phyloP scores from a whole-genome alignment of 2,113 vertebrate species.

The Cyrtonyx montezumae region DNA sequence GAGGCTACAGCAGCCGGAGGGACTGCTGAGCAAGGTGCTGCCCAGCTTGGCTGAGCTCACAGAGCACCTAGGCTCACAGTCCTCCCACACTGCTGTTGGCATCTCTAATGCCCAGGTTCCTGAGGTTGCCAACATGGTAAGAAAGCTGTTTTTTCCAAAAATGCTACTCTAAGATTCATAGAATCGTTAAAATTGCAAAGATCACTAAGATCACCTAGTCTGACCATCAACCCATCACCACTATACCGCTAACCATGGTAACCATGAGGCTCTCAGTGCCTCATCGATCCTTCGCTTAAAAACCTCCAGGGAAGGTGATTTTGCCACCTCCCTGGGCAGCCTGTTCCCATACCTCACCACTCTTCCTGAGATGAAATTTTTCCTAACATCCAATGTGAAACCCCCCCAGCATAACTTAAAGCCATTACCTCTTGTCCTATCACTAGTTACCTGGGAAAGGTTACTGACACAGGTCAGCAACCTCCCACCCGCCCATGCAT shows the following conservation, averaged over 20 bases:
- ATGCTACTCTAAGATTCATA: not conserved
- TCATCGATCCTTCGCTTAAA: too few species aligned
- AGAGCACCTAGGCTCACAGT: not conserved
- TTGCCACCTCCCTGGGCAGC: not conserved
- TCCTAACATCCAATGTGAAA: not conserved
- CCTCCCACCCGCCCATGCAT: accelerated
- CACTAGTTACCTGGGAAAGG: too few species aligned
- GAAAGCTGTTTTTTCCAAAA: not conserved
- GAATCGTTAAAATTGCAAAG: too few species aligned
- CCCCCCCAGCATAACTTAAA: not conserved
- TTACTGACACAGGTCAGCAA: not conserved
- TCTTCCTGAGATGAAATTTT: not conserved
- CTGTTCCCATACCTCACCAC: not conserved
- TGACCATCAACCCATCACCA: too few species aligned
- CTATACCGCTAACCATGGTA: too few species aligned
- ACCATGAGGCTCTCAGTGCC: too few species aligned
- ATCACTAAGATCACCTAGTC: too few species aligned
- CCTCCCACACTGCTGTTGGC: accelerated
- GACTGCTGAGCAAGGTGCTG: not conserved
- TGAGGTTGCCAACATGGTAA: not conserved
- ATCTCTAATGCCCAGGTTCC: not conserved
- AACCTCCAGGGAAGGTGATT: not conserved
- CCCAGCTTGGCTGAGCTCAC: not conserved
- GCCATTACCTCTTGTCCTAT: not conserved
- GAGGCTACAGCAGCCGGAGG: not conserved